These are phyloP conservation scores for Tachypleus tridentatus DNA, from an alignment of 1,140 invertebrate species.

Conservation along the genomic window DNA sequence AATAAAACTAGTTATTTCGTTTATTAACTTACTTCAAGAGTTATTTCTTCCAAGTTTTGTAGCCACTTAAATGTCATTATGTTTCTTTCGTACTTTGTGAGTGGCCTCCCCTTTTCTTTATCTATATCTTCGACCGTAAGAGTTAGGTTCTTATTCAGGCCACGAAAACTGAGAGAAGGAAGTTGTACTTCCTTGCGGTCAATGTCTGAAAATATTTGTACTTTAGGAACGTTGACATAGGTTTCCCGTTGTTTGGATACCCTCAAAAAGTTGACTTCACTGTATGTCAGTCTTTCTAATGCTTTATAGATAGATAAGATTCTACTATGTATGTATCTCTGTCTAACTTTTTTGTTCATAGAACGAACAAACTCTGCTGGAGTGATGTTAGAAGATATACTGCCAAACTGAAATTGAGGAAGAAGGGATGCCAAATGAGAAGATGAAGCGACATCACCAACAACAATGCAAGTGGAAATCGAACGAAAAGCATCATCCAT, in stretches of 20 bases:
- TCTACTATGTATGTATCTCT: slow-evolving; percentile 53
- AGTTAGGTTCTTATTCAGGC: not conserved
- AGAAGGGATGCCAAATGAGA: slow-evolving; percentile 58
- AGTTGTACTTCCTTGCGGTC: not conserved
- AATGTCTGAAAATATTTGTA: not conserved
- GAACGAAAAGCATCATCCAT: slow-evolving; percentile 60
- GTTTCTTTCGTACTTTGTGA: slow-evolving; percentile 73
- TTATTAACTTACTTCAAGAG: not conserved
- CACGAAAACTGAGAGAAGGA: not conserved
- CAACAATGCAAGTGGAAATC: slow-evolving; percentile 71
- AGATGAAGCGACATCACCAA: slow-evolving; percentile 52
- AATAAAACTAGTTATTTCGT: no score
- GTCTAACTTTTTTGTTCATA: slow-evolving; percentile 64
- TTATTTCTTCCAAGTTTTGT: slow-evolving; percentile 59
- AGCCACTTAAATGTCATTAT: slow-evolving; percentile 89
- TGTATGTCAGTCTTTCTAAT: slow-evolving; percentile 61
- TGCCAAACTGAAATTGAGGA: slow-evolving; percentile 23
- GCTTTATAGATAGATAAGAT: slow-evolving; percentile 65
- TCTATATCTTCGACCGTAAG: slow-evolving; percentile 47
- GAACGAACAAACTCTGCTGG: slow-evolving; percentile 44
- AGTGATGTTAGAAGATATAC: not conserved
- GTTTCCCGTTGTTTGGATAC: not conserved
- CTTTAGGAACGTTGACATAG: not conserved
- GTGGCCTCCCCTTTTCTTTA: slow-evolving; percentile 59
- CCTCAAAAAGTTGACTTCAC: slow-evolving; percentile 36